Conservation (phyloP, 2,888 invertebrate genomes). For the Notodonta dromedarius region DNA sequence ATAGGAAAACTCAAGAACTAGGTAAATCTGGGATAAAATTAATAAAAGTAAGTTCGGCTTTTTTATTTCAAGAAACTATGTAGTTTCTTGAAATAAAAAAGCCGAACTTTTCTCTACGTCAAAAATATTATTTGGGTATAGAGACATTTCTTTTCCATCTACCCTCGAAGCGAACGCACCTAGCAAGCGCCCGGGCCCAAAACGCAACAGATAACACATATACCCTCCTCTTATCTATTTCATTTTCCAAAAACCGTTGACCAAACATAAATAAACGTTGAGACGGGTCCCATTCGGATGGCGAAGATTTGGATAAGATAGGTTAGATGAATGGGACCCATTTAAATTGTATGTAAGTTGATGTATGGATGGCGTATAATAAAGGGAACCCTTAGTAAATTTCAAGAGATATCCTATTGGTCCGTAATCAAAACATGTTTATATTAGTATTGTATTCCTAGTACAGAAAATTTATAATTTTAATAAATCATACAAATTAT, state of each 20-base stretch:
- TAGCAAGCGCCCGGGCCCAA: background rate
- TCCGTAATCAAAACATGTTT: too few species aligned
- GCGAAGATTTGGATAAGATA: slow-evolving; percentile 37
- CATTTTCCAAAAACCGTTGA: slow-evolving; percentile 69
- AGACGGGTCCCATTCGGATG: slow-evolving; percentile 57
- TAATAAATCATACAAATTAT: too few species aligned
- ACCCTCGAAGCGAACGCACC: background rate
- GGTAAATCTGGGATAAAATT: too few species aligned
- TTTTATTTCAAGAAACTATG: too few species aligned
- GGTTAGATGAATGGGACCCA: slow-evolving; percentile 28
- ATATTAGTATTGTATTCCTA: too few species aligned
- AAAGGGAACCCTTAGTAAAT: background rate
- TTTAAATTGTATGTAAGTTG: slow-evolving; percentile 1
- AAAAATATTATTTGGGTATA: background rate
- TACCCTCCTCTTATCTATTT: slow-evolving; percentile 61
- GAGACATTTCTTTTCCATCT: background rate
- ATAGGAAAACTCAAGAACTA: too few species aligned
- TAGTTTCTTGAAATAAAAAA: too few species aligned
- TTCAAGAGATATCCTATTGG: background rate
- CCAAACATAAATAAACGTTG: slow-evolving; percentile 76
- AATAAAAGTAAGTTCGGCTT: too few species aligned
- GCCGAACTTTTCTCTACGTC: too few species aligned
- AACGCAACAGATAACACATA: slow-evolving; percentile 42
- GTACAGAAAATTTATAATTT: too few species aligned
- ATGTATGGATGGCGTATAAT: background rate